Conservation (phyloP, 2,888 invertebrate species). For the Glyphotaelius pellucidus region DNA sequence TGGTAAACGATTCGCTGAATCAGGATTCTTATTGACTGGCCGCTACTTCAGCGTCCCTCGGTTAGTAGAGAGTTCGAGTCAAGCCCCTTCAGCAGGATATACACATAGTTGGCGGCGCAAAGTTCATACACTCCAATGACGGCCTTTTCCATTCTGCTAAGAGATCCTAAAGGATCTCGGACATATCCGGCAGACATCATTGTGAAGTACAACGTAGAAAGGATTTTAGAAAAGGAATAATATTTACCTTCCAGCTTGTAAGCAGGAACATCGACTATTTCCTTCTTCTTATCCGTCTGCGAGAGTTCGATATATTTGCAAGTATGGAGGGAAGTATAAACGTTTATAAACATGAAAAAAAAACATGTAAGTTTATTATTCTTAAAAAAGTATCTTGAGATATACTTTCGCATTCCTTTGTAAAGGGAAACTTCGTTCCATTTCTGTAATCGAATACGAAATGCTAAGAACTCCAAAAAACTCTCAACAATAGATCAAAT, state of each 20-base stretch:
- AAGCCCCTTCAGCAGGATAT: background rate
- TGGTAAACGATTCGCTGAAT: background rate
- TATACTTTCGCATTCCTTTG: background rate
- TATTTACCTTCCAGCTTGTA: background rate
- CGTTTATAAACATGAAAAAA: background rate
- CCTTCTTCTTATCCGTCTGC: background rate
- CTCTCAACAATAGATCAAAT: background rate
- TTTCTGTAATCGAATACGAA: background rate
- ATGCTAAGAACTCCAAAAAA: background rate
- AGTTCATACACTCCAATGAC: conserved; percentile 19
- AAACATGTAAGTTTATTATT: background rate
- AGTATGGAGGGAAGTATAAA: background rate
- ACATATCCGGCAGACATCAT: conserved; percentile 37
- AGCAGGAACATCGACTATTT: background rate
- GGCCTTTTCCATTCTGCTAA: background rate
- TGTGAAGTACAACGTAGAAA: background rate
- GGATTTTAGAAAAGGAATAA: background rate
- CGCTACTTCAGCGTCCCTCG: background rate
- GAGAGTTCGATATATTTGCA: background rate
- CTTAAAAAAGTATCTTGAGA: background rate
- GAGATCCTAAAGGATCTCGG: conserved; percentile 32
- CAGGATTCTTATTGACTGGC: conserved; percentile 12
- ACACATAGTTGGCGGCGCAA: background rate
- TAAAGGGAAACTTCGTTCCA: background rate
- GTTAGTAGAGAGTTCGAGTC: background rate